Base-by-base conservation (phyloP, 2,113 vertebrate genomes). In the Cyanoliseus patagonus region DNA sequence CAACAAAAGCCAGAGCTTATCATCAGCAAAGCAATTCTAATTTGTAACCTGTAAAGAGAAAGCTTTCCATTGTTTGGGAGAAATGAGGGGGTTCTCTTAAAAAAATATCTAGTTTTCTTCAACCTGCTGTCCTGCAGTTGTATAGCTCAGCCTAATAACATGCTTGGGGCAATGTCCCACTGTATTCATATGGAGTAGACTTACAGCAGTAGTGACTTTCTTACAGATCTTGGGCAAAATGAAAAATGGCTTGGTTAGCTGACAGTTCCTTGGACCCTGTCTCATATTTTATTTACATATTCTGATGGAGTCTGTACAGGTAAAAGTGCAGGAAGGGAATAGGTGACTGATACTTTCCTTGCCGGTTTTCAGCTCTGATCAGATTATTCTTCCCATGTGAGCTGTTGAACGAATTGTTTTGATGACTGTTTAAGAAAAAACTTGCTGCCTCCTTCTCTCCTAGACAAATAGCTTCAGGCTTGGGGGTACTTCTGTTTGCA, bases 1-100 rank as follows among this genome's bases (percentile, higher is more conserved):
- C 88, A 95, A 95, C 92, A 88, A 94, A 96, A 96, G 63, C 94
- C 96, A 97, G 94, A 96, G 44, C 91, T 96, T 96, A 95, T 97
- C 95, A 95, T 90, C 96, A 95, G 90, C 69, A 90, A 94, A 95
- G 53, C 77, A 87, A 35, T 86, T 95, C 80, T 88, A 78, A 93
- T 96, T 91, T 90, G 52, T 79, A 73, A 79, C 52, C 86, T 90
- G 75, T 83, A 86, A 96, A 92, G 47, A 92, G 46, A 96, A 96
- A 94, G 66, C 27, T 82, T 92, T 96, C 83, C 90, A 92, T 93
- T 96, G 73, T 95, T 83, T 24, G 13, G 17, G 31, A 78, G 61
- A 66, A 93, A 95, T 1, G 13, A 53, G 49, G 10, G 24, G 24
- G 20, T n/a, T 59, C 22, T 59, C 57, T 59, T 14, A n/a, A 6